Evolutionary conservation across 2,113 vertebrate genomes (phyloP), one percentile per base, ranked within the genome.

Genomic region (Engraulis encrasicolus): DNA sequence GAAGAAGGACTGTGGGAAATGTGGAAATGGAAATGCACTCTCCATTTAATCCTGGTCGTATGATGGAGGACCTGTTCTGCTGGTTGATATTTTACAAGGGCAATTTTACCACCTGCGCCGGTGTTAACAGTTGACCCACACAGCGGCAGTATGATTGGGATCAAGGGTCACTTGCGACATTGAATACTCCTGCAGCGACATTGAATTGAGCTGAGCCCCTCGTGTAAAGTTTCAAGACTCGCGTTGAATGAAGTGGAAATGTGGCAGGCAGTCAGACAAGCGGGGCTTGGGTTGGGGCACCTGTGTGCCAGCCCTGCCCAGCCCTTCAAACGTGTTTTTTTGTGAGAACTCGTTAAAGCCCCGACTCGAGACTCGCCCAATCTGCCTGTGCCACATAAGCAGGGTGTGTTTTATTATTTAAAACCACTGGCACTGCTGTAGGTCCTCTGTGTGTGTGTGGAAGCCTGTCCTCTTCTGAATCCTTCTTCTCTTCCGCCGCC

Each of bases 401-500:
- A 36, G 66, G 66, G 27, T 17, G 31, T 74, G 3, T 45, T 45
- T 45, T 45, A 5, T 5, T 45, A 40, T 20, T 79, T 49, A 80
- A 9, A 80, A 88, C 82, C 61, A 31, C 78, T 18, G 37, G 38
- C 66, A 34, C 40, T 71, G 34, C 52, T 82, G 15, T 6, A 40
- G 80, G 7, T 71, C 38, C 7, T 31, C 58, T 81, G 40, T n/a
- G n/a, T n/a, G n/a, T n/a, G n/a, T n/a, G n/a, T 52, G 34, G 17
- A 79, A 66, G 20, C 79, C 40, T 71, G 31, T 37, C 78, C 71
- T 61, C 82, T 82, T 86, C 54, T 78, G 31, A 34, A 74, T 74
- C 78, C 54, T 79, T 40, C 52, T 27, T 27, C 12, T 83, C n/a
- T n/a, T n/a, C n/a, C n/a, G n/a, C n/a, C n/a, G n/a, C n/a, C n/a